phyloP scores from a whole-genome alignment of 2,888 invertebrate genomes.

The Aricia artaxerxes region DNA sequence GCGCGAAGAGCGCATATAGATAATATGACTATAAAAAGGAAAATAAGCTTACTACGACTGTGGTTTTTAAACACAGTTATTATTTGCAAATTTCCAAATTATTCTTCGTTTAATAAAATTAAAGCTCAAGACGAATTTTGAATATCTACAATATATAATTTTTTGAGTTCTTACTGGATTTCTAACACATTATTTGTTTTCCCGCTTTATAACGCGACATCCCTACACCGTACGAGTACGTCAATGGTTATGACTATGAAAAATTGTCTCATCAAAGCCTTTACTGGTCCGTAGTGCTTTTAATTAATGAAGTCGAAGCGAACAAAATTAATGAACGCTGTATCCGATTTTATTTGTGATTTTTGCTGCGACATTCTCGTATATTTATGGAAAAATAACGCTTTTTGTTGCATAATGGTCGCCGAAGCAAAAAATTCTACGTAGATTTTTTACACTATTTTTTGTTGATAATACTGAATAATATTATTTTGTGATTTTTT shows the following conservation, averaged over 20 bases:
- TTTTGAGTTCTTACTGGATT: too few relatives aligned
- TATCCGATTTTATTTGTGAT: conserved; percentile 31
- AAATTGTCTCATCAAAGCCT: conserved; percentile 48
- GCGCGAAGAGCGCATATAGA: too few relatives aligned
- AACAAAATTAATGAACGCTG: conserved; percentile 55
- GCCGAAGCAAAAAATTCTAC: not conserved
- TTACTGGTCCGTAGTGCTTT: conserved; percentile 61
- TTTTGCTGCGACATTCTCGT: conserved; percentile 20
- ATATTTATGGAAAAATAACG: not conserved
- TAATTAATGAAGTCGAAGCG: conserved; percentile 63
- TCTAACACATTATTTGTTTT: too few relatives aligned
- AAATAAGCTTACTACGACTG: too few relatives aligned
- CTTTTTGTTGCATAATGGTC: not conserved
- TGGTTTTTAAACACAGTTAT: too few relatives aligned
- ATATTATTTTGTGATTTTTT: not conserved
- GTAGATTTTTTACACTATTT: not conserved
- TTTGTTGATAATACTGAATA: not conserved
- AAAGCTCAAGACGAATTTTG: too few relatives aligned
- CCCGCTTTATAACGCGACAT: too few relatives aligned
- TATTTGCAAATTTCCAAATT: too few relatives aligned
- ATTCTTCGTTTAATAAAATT: too few relatives aligned
- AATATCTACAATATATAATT: too few relatives aligned
- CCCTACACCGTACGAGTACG: too few relatives aligned
- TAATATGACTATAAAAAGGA: too few relatives aligned
- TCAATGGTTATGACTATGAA: conserved; percentile 17